Conservation (phyloP, 1,140 invertebrate genomes). For the Neodiprion lecontei region DNA sequence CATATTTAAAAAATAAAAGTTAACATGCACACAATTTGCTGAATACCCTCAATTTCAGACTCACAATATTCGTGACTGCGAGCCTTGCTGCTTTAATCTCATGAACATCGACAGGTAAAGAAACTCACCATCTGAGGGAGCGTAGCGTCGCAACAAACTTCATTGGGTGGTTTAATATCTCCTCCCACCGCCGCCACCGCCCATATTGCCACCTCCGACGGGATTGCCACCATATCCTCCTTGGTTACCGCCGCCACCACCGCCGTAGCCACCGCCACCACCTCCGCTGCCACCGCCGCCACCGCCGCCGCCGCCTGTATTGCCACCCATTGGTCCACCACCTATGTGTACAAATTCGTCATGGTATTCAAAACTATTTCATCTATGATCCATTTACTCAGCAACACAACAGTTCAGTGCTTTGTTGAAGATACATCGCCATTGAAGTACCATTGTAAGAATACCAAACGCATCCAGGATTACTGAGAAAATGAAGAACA, state of each 20-base stretch:
- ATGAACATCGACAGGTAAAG: not conserved
- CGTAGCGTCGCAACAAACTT: not conserved
- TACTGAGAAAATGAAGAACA: not conserved
- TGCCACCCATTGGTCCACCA: constrained; percentile 49
- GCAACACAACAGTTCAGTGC: not conserved
- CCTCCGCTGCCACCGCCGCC: constrained; percentile 56
- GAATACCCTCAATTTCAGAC: too few species aligned
- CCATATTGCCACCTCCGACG: constrained; percentile 50
- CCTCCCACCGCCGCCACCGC: constrained; percentile 51
- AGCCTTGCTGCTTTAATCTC: not conserved
- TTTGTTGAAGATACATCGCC: constrained; percentile 1
- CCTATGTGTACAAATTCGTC: not conserved
- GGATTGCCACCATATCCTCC: constrained; percentile 53
- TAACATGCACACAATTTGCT: too few species aligned
- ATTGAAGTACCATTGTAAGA: not conserved
- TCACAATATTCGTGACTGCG: too few species aligned
- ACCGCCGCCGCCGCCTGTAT: constrained; percentile 58
- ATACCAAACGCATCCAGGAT: not conserved
- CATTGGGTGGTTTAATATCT: constrained; percentile 46
- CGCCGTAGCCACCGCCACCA: constrained; percentile 56
- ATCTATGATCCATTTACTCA: not conserved
- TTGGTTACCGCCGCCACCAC: constrained; percentile 61
- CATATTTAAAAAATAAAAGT: too few species aligned
- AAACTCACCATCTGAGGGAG: constrained; percentile 49
- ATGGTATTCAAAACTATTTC: constrained; percentile 2